Base-by-base conservation (phyloP, 2,888 invertebrate genomes). In the Sylvicola fuscatus region DNA sequence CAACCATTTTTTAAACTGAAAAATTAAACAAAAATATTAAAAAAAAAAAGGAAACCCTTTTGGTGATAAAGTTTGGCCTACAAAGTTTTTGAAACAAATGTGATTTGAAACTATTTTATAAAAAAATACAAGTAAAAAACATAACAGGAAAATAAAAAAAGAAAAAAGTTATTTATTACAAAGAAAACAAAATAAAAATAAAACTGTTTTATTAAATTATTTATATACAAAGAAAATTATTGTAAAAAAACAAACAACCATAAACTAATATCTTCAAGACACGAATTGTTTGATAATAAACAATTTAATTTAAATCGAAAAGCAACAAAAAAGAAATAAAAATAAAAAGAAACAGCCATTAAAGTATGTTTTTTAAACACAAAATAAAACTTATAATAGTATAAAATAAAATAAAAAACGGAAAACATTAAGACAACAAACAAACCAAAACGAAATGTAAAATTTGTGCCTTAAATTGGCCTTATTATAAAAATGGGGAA, bases 381-480 rank as follows among this genome's bases (percentile, higher is more conserved):
- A n/a, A 36, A 4, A 11, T 13, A 37, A 37, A 27, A 27, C 27
- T 27, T 12, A 35, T 12, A 31, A 13, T 31, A 31, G 14, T 14
- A 29, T 7, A 31, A 31, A 31, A 31, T 31, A 31, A 13, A 31
- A 10, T 10, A 31, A 29, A 39, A 34, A 33, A 14, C 26, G n/a
- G n/a, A 21, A 21, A 21, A 21, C 21, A 21, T 21, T 21, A 21
- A 21, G 21, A 21, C 21, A 8, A 21, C 21, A 21, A 21, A 21
- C 21, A 21, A 21, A 21, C 21, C 21, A 21, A 32, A 32, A 14
- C 17, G 32, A 28, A 27, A 15, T 26, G 42, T 43, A 44, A 45
- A 40, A 44, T 43, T 41, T 43, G 46, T 46, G 46, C 46, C 46
- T 46, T 46, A 45, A 44, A 42, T 46, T 46, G 46, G 46, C 45